Evolutionary conservation across 2,113 vertebrate genomes (phyloP).

Genomic region (Microtus montanus): DNA sequence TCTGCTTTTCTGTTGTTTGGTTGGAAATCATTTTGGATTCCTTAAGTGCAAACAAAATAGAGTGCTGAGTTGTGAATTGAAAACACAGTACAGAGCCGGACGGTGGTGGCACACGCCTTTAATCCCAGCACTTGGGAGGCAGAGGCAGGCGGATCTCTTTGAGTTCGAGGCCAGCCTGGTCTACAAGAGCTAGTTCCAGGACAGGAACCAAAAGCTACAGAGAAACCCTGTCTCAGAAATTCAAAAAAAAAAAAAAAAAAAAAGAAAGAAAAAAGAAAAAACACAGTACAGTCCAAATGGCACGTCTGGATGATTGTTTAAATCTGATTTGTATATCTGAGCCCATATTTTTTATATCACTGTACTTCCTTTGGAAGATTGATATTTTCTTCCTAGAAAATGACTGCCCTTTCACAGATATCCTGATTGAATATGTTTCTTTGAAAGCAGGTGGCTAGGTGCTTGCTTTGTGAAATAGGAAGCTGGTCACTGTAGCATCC

Average conservation of each 20-base stretch:
- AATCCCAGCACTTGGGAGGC: no score
- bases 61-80: background rate
- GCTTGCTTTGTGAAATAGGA: background rate
- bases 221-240: no score
- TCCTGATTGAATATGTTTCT: slow-evolving; percentile 14
- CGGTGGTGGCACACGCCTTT: no score
- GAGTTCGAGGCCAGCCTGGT: no score
- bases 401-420: background rate
- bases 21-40: background rate
- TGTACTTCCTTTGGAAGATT: background rate
- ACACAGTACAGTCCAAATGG: background rate
- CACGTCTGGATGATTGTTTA: background rate
- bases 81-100: background rate
- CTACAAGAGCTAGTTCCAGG: no score
- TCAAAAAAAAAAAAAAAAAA: no score
- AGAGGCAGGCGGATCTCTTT: no score
- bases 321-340: background rate
- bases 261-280: no score
- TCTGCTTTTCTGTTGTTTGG: background rate
- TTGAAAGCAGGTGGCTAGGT: slow-evolving; percentile 65
- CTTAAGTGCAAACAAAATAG: background rate
- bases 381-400: background rate
- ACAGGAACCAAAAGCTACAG: no score
- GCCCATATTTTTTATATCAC: background rate
- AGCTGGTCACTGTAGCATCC: background rate